phyloP scores from a whole-genome alignment of 2,888 invertebrate genomes.

The Dorcus hopei region DNA sequence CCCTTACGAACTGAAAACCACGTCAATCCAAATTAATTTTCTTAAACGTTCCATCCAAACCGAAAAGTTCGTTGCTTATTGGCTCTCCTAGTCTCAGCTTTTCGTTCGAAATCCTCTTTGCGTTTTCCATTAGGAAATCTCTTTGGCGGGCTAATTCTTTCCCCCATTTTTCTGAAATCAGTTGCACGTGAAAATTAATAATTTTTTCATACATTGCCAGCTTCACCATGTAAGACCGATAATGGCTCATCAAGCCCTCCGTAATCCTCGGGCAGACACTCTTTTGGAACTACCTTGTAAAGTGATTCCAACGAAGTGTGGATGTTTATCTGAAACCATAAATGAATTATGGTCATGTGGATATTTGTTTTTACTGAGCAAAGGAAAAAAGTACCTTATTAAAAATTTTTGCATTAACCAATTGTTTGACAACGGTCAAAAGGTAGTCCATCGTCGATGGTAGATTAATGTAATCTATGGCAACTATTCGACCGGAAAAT shows the following conservation, averaged over 20 bases:
- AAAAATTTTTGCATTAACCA: background rate
- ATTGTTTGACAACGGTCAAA: too few relatives aligned
- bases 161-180: background rate
- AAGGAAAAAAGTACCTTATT: background rate
- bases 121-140: background rate
- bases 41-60: background rate
- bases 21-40: background rate
- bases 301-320: background rate
- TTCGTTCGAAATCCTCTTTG: background rate
- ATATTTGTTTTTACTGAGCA: too few relatives aligned
- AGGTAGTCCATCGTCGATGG: too few relatives aligned
- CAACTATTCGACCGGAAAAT: too few relatives aligned
- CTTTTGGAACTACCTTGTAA: slow-evolving; percentile 1
- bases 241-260: slow-evolving; percentile 1
- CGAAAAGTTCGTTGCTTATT: background rate
- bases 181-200: background rate
- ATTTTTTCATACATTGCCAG: background rate
- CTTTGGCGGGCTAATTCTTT: background rate
- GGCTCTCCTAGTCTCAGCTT: background rate
- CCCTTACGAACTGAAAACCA: too few relatives aligned
- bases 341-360: too few relatives aligned
- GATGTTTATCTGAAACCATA: too few relatives aligned
- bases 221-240: background rate
- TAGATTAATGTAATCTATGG: too few relatives aligned
- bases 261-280: slow-evolving; percentile 12